Conservation (phyloP, 2,888 invertebrate species). For the Lagria hirta region DNA sequence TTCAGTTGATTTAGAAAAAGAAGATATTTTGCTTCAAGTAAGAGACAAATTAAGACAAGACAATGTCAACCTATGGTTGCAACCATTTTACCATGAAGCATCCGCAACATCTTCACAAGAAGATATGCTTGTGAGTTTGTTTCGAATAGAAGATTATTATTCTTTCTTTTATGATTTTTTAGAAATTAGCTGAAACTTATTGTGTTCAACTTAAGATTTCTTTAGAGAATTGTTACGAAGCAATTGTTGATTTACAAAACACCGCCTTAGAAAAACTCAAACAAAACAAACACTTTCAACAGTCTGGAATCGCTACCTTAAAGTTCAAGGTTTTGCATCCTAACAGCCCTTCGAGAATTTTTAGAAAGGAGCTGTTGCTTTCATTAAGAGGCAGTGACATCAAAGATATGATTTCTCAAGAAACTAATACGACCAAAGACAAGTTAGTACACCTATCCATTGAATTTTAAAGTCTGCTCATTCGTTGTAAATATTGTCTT, state of each 20-base stretch:
- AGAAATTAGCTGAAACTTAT: constrained; percentile 68
- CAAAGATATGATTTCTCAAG: constrained; percentile 57
- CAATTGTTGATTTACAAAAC: constrained; percentile 64
- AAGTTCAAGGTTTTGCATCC: constrained; percentile 66
- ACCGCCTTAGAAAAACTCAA: constrained; percentile 73
- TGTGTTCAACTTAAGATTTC: constrained; percentile 59
- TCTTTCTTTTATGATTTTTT: constrained; percentile 32
- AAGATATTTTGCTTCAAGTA: constrained; percentile 67
- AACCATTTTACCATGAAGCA: constrained; percentile 64
- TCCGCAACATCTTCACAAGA: too few relatives aligned
- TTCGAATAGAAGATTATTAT: too few relatives aligned
- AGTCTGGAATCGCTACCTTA: constrained; percentile 73
- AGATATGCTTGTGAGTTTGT: too few relatives aligned
- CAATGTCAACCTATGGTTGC: constrained; percentile 73
- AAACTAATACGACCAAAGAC: constrained; percentile 51
- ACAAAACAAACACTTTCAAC: constrained; percentile 67
- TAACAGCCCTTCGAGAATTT: constrained; percentile 55
- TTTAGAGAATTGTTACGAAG: constrained; percentile 56
- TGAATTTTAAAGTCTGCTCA: too few relatives aligned
- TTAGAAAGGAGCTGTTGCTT: constrained; percentile 62
- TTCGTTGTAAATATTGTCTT: too few relatives aligned
- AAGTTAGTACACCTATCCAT: too few relatives aligned
- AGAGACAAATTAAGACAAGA: constrained; percentile 68
- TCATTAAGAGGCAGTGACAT: constrained; percentile 60
- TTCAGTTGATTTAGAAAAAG: constrained; percentile 47